Conservation (phyloP, 2,888 invertebrate species). For the Drosophila ustulata region DNA sequence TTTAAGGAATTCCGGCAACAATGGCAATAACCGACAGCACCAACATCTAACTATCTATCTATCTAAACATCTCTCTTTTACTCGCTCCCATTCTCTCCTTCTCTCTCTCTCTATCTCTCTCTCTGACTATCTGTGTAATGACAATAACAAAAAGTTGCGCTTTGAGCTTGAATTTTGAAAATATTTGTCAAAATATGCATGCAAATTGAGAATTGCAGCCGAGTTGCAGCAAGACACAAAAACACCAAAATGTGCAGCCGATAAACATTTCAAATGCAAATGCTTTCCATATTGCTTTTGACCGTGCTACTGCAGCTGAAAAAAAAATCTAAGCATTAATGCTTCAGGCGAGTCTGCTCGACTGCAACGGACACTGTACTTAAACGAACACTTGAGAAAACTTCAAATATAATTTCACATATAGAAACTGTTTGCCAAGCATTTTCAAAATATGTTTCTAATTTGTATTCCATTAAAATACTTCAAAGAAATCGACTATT, state of each 20-base stretch:
- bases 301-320: neutral
- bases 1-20: slow-evolving; percentile 65
- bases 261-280: slow-evolving; percentile 16
- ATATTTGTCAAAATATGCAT: slow-evolving; percentile 20
- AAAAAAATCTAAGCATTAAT: neutral
- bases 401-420: too few species aligned
- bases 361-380: neutral
- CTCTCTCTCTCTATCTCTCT: neutral
- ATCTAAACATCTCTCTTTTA: neutral
- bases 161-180: slow-evolving; percentile 37
- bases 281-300: neutral
- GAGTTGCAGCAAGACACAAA: slow-evolving; percentile 20
- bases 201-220: slow-evolving; percentile 6
- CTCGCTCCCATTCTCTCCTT: neutral
- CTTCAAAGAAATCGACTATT: too few species aligned
- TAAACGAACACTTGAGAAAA: too few species aligned
- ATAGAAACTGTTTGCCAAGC: too few species aligned
- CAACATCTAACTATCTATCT: slow-evolving; percentile 6
- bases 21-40: slow-evolving; percentile 34
- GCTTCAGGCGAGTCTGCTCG: neutral
- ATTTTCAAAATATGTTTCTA: too few species aligned
- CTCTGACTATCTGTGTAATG: neutral
- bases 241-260: slow-evolving; percentile 15
- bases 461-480: too few species aligned
- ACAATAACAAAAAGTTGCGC: slow-evolving; percentile 38